Conservation (phyloP, 2,113 vertebrate species). For the Carettochelys insculpta region DNA sequence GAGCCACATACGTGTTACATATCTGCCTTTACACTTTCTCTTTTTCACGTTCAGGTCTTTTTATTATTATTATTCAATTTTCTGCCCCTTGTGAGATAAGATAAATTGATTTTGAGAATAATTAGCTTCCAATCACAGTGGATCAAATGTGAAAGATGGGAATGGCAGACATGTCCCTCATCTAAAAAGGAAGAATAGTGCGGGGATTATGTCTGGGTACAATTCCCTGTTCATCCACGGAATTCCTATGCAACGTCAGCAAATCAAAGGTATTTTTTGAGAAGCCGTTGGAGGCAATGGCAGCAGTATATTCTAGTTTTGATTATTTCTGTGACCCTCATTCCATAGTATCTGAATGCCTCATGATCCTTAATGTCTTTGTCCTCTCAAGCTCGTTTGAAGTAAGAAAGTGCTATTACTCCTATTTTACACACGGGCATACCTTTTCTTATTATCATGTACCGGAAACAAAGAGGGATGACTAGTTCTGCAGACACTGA, state of each 20-base stretch:
- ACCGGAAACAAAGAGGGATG: background rate
- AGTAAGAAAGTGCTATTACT: too few relatives aligned
- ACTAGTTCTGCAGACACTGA: conserved; percentile 1
- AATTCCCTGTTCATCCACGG: background rate
- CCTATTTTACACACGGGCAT: too few relatives aligned
- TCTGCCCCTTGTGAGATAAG: background rate
- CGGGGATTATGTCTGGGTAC: background rate
- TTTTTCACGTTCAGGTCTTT: too few relatives aligned
- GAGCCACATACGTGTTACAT: background rate
- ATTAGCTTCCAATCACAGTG: background rate
- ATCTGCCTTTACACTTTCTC: background rate
- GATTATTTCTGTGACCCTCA: too few relatives aligned
- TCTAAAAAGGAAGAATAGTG: background rate
- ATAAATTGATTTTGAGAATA: background rate
- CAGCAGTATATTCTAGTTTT: too few relatives aligned
- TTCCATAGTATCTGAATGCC: too few relatives aligned
- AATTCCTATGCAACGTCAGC: background rate
- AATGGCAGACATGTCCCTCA: too few relatives aligned
- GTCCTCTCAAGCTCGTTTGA: too few relatives aligned
- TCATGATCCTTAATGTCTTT: too few relatives aligned
- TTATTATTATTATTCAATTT: background rate
- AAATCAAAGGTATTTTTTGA: too few relatives aligned
- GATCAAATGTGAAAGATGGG: background rate
- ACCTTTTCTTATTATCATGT: background rate
- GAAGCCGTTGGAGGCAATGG: too few relatives aligned